These are phyloP conservation scores for Forbesichthys agassizii DNA, from an alignment of 2,113 vertebrate species.

Conservation along the genomic window DNA sequence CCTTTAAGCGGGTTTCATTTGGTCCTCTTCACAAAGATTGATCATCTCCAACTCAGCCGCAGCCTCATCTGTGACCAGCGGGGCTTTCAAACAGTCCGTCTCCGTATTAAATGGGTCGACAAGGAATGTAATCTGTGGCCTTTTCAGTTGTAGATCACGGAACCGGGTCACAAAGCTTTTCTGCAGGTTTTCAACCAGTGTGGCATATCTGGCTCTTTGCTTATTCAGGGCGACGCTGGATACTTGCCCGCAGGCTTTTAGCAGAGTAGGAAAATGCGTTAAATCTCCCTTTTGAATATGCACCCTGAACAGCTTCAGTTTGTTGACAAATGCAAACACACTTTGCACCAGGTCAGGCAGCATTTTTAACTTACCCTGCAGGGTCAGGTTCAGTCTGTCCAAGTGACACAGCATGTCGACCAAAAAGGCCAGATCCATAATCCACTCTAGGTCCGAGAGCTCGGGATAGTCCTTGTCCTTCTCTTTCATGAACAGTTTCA, in stretches of 20 bases:
- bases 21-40: no score
- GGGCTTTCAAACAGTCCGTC: no score
- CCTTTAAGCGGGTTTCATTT: no score
- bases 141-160: no score
- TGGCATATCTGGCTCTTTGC: no score
- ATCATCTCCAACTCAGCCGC: no score
- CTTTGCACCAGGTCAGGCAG: conserved; percentile 42
- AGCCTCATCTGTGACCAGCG: no score
- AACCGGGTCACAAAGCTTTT: no score
- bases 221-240: no score
- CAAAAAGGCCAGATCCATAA: not conserved
- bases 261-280: not conserved
- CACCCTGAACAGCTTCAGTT: not conserved
- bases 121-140: no score
- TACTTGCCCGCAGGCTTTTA: not conserved
- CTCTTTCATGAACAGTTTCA: conserved; percentile 3
- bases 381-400: conserved; percentile 43
- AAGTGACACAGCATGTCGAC: conserved; percentile 38
- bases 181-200: no score
- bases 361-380: conserved; percentile 46
- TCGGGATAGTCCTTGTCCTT: not conserved
- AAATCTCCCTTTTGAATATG: not conserved
- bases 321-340: not conserved
- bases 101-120: no score
- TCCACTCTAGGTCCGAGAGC: not conserved